These are phyloP conservation scores for Phocoena phocoena DNA, from an alignment of 2,113 vertebrate species.

Conservation along the genomic window DNA sequence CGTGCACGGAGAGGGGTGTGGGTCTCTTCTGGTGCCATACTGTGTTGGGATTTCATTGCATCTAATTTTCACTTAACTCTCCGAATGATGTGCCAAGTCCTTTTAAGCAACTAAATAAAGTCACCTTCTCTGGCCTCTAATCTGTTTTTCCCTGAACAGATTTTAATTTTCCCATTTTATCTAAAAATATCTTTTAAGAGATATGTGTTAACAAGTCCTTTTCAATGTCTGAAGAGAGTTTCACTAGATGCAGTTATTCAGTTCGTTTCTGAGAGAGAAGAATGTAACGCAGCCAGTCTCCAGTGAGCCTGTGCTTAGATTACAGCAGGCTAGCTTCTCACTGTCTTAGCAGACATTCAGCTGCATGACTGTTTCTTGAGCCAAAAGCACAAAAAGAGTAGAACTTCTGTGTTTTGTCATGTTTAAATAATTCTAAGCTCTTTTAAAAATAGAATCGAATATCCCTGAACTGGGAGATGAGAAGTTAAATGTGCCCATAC, in stretches of 20 bases:
- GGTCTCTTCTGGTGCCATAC: background rate
- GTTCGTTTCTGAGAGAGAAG: background rate
- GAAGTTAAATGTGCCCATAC: background rate
- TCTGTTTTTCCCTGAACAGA: background rate
- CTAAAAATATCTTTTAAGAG: background rate
- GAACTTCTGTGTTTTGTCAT: background rate
- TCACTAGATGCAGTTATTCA: background rate
- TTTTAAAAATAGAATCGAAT: slow-evolving; percentile 15
- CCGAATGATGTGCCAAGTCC: background rate
- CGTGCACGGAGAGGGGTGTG: background rate
- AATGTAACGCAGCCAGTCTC: background rate
- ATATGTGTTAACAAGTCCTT: background rate
- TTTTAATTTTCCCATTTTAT: slow-evolving; percentile 34
- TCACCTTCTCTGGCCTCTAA: background rate
- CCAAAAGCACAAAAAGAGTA: slow-evolving; percentile 19
- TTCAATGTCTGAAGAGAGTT: background rate
- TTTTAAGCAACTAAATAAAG: slow-evolving; percentile 28
- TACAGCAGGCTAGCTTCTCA: background rate
- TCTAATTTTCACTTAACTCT: slow-evolving; percentile 17
- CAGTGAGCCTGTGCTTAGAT: background rate
- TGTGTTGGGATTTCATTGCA: background rate
- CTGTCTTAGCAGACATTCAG: background rate
- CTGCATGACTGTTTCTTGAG: slow-evolving; percentile 8
- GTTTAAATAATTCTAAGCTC: slow-evolving; percentile 43
- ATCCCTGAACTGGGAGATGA: background rate